Evolutionary conservation across 2,797 vertebrate genomes (phyloP), one percentile per base, ranked within the genome.

Genomic region (Lepus townsendii): DNA sequence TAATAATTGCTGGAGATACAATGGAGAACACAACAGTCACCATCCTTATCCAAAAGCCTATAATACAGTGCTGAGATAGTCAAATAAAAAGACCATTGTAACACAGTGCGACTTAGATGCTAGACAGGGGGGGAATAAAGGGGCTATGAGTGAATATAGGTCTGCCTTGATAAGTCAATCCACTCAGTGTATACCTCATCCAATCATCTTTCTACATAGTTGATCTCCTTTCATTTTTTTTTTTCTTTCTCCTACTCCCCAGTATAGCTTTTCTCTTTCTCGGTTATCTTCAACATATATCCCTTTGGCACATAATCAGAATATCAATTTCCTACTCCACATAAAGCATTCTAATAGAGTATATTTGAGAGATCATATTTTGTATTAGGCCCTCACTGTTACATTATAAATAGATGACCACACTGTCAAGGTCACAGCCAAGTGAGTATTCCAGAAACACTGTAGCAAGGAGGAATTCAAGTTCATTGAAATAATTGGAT

Each of bases 401-500:
- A 0, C 82, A 78, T 68, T 83, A 57, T 80, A 95, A 72, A 95
- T 71, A 77, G 69, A n/a, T 86, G 42, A 68, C n/a, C 13, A 32
- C 26, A 65, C n/a, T 52, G 2, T 75, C 47, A 89, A 86, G 80
- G 73, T 89, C 66, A 75, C 27, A 47, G 54, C 38, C 80, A 75
- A 9, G 50, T 60, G 32, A 68, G 32, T 75, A 32, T 79, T 91
- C 80, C 69, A 71, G 57, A 84, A 77, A 93, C 66, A 82, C 5
- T 90, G 72, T 30, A 73, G 71, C 9, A 65, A 69, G 76, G 76
- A 91, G 69, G 75, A 92, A 17, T 30, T 83, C 60, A 93, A 91
- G 11, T 91, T 89, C 69, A 89, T 65, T 62, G 88, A 96, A 93
- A 94, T 83, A 75, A 94, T 32, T 83, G 42, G 19, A 73, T 88